Percentiles rank a stretch among this genome's conserved stretches.
phyloP scores from a whole-genome alignment of 35 echinoderm and acorn worm genomes.

The Stichopus chloronotus region DNA sequence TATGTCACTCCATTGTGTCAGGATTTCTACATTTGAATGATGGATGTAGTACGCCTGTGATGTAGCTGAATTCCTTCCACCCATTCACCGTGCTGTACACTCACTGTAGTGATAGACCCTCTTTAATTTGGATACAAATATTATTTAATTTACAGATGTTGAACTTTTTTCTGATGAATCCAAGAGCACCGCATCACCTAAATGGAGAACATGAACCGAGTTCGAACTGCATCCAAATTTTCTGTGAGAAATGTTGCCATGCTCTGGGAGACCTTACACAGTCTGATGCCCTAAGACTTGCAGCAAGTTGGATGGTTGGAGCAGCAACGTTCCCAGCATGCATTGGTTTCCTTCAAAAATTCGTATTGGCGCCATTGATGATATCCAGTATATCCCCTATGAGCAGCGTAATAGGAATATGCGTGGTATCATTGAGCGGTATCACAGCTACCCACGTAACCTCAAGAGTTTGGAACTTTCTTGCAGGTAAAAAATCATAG shows the following conservation, averaged over 20 bases:
- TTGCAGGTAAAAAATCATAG: not conserved
- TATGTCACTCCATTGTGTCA: too few species aligned
- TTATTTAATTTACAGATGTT: too few species aligned
- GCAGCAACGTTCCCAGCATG: constrained; percentile 58
- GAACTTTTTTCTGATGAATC: not conserved
- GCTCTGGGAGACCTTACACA: not conserved
- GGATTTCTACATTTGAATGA: too few species aligned
- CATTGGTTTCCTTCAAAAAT: constrained; percentile 53
- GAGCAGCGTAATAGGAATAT: constrained; percentile 31
- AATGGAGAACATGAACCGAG: not conserved
- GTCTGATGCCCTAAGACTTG: constrained; percentile 6
- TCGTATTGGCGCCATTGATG: constrained; percentile 45
- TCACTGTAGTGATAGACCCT: too few species aligned
- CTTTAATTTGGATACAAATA: too few species aligned
- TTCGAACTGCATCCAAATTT: not conserved
- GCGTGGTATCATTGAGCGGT: constrained; percentile 36
- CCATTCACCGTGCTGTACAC: too few species aligned
- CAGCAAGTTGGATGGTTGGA: constrained; percentile 49
- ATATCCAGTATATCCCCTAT: constrained; percentile 5
- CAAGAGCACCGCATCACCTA: not conserved
- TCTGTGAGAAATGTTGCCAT: constrained; percentile 21
- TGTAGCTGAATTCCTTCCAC: too few species aligned
- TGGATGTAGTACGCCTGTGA: too few species aligned
- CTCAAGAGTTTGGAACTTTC: not conserved
- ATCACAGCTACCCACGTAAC: constrained; percentile 24